Evolutionary conservation across 1,140 invertebrate genomes (phyloP), one percentile per base, ranked within the genome.

Genomic region (Brachionus manjavacas): DNA sequence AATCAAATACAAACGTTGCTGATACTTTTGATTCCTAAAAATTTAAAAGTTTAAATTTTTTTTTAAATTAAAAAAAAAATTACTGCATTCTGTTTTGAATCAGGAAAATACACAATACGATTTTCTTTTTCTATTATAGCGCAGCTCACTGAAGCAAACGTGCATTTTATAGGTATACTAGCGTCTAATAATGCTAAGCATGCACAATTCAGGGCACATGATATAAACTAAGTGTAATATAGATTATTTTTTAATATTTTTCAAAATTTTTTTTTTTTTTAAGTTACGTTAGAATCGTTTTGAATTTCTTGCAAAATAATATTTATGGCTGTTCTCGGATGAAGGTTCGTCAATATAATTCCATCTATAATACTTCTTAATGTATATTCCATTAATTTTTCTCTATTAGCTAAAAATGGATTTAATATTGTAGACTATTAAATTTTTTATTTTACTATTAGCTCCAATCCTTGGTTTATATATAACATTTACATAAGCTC

Each of bases 261-360:
- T 68, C 7, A 60, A 25, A 7, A 46, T 72, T 35, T 6, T 3
- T 35, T 35, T 35, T 35, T 35, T 55, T 72, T 11, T 76, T 4
- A 4, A 66, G 23, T 91, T 91, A 95, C 94, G 84, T 94, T 94
- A 85, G 94, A 94, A 88, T 91, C 92, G 90, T 95, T 92, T 89
- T 96, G 93, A 86, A 96, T 90, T 91, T 96, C 95, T 90, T 96
- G 95, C 83, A 96, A 87, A 85, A 93, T 93, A 16, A 96, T 89
- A 9, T 91, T 92, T 85, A 96, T 92, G 23, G 92, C 91, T 7
- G 94, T 92, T 41, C 94, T 91, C 4, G 95, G 95, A 90, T 95
- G 93, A 20, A 94, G 87, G 74, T 91, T 89, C 0, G 92, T 90
- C 2, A 94, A 86, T 55, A 96, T 87, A 0, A 92, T 92, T 35